Conservation (phyloP, 2,888 invertebrate genomes). For the Sinohyriopsis cumingii region DNA sequence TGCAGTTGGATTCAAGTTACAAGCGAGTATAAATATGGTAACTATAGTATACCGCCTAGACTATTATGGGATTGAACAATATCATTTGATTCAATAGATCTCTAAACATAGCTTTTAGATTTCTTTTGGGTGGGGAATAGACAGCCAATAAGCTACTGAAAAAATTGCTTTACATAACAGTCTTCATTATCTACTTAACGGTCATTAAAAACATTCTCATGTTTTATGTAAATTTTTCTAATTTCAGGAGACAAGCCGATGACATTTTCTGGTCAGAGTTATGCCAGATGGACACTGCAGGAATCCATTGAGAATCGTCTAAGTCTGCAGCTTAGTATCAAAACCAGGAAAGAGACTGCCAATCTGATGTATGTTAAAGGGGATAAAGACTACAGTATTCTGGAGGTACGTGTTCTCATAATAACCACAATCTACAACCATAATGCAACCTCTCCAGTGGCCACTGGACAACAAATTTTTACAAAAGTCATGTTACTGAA, state of each 20-base stretch:
- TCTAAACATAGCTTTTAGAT: too few relatives aligned
- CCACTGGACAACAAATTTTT: not conserved
- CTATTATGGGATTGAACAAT: too few relatives aligned
- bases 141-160: too few relatives aligned
- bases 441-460: constrained; percentile 1
- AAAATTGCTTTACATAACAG: too few relatives aligned
- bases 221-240: not conserved
- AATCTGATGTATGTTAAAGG: constrained; percentile 90
- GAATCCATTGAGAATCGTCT: constrained; percentile 83
- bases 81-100: too few relatives aligned
- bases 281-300: constrained; percentile 80
- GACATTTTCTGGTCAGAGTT: constrained; percentile 87
- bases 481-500: too few relatives aligned
- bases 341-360: constrained; percentile 88
- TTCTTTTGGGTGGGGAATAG: too few relatives aligned
- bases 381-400: constrained; percentile 88
- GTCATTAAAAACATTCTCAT: not conserved
- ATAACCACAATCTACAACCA: not conserved
- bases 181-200: too few relatives aligned
- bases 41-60: too few relatives aligned
- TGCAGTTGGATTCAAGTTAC: too few relatives aligned
- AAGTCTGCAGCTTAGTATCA: constrained; percentile 83
- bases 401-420: constrained; percentile 80
- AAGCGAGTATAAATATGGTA: too few relatives aligned
- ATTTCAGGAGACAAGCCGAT: constrained; percentile 77